Evolutionary conservation across 2,888 invertebrate species (phyloP).

Genomic region (Isotomurus palustris): DNA sequence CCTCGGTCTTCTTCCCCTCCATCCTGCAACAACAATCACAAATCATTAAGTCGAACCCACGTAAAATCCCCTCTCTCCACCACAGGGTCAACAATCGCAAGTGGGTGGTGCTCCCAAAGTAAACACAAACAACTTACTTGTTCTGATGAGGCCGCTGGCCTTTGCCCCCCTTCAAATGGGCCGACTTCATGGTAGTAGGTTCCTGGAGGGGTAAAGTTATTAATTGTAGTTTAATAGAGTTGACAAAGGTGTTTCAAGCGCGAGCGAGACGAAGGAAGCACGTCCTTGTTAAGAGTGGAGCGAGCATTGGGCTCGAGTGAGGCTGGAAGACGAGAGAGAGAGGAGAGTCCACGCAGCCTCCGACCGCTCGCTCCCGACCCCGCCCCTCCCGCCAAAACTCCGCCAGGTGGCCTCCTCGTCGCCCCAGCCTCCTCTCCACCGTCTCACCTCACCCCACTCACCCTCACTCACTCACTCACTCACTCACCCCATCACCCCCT

Average conservation of each 20-base stretch:
- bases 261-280: not conserved
- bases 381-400: too few species aligned
- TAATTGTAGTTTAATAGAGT: too few species aligned
- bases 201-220: not conserved
- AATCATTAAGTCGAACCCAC: too few species aligned
- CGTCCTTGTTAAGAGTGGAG: too few species aligned
- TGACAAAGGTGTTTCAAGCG: too few species aligned
- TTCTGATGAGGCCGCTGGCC: constrained; percentile 31
- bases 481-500: not conserved
- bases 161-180: constrained; percentile 35
- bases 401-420: too few species aligned
- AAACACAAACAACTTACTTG: constrained; percentile 14
- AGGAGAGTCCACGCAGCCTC: not conserved
- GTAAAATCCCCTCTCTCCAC: too few species aligned
- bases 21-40: constrained; percentile 15
- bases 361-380: too few species aligned
- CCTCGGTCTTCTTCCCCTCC: constrained; percentile 35
- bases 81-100: too few species aligned
- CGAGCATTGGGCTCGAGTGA: not conserved
- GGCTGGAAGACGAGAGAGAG: not conserved
- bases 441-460: not conserved
- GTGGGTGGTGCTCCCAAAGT: too few species aligned
- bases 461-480: not conserved
- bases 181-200: constrained; percentile 26
- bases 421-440: too few species aligned